Evolutionary conservation across 2,888 invertebrate genomes (phyloP).

Genomic region (Microdon myrmicae): DNA sequence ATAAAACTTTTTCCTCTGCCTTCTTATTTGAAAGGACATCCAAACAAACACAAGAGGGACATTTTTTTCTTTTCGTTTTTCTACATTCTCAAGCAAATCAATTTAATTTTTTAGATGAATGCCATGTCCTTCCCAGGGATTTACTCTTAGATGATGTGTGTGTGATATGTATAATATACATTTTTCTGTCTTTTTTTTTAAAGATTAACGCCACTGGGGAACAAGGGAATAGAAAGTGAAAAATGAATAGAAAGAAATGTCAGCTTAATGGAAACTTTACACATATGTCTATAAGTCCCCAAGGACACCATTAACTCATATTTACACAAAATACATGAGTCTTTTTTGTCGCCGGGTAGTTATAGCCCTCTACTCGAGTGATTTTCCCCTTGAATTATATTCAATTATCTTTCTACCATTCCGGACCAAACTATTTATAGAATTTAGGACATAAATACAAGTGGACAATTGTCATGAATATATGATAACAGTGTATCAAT

Average conservation of each 20-base stretch:
- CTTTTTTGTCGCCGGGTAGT: slow-evolving; percentile 16
- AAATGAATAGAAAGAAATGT: slow-evolving; percentile 24
- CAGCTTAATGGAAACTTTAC: slow-evolving; percentile 15
- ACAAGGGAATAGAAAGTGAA: slow-evolving; percentile 24
- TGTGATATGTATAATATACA: slow-evolving; percentile 2
- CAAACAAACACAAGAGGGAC: too few relatives aligned
- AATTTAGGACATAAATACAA: too few relatives aligned
- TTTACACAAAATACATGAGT: slow-evolving; percentile 51
- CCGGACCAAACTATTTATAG: too few relatives aligned
- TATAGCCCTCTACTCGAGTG: too few relatives aligned
- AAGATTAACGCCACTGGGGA: neutral
- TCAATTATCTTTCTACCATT: too few relatives aligned
- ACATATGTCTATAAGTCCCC: slow-evolving; percentile 29
- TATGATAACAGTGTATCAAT: too few relatives aligned
- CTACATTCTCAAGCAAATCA: slow-evolving; percentile 37
- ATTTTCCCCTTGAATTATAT: too few relatives aligned
- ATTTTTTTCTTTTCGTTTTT: slow-evolving; percentile 1
- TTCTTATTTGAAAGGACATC: too few relatives aligned
- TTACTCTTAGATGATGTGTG: slow-evolving; percentile 47
- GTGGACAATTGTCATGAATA: too few relatives aligned
- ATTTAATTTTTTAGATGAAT: slow-evolving; percentile 49
- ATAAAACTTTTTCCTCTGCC: slow-evolving; percentile 28
- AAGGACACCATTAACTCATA: slow-evolving; percentile 53
- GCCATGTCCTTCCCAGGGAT: slow-evolving; percentile 45
- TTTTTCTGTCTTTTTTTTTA: slow-evolving; percentile 1